Percentiles rank a stretch among this genome's conserved stretches.
These are phyloP conservation scores for Isaurus tuberculatus DNA, from an alignment of 92 coral and sea anemone genomes.

Conservation along the genomic window DNA sequence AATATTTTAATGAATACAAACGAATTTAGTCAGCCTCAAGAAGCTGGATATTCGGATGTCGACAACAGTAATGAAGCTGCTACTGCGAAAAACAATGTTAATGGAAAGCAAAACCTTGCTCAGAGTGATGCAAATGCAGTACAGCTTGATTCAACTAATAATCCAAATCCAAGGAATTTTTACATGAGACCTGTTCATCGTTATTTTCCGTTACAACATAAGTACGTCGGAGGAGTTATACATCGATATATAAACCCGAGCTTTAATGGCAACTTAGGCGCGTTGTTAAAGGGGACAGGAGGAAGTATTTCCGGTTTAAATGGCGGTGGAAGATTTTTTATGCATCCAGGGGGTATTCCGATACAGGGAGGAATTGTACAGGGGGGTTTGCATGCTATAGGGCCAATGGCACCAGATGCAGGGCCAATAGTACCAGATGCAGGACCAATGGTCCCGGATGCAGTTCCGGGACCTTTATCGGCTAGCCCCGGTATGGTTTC, in stretches of 20 bases:
- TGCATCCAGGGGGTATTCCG: constrained; percentile 10
- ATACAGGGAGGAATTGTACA: background rate
- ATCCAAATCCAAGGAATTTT: constrained; percentile 10
- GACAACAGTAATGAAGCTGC: constrained; percentile 5
- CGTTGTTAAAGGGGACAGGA: constrained; percentile 8
- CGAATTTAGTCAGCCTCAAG: background rate
- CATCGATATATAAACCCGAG: constrained; percentile 33
- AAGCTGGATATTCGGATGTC: background rate
- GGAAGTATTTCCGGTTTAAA: constrained; percentile 3
- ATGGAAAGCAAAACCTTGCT: background rate
- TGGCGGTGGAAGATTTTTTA: background rate
- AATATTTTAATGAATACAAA: background rate
- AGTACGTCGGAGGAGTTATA: constrained; percentile 37
- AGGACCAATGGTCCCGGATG: constrained; percentile 24
- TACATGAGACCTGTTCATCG: constrained; percentile 34
- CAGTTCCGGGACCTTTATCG: constrained; percentile 7
- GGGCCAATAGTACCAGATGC: constrained; percentile 9
- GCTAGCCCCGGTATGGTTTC: background rate
- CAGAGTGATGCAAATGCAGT: background rate
- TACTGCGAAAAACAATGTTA: background rate
- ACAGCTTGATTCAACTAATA: constrained; percentile 19
- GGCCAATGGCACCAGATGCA: constrained; percentile 1
- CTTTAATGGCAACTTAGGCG: constrained; percentile 22
- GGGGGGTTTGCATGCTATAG: background rate
- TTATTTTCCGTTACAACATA: constrained; percentile 29